Evolutionary conservation across 2,888 invertebrate genomes (phyloP).

Genomic region (Lasioglossum calceatum): DNA sequence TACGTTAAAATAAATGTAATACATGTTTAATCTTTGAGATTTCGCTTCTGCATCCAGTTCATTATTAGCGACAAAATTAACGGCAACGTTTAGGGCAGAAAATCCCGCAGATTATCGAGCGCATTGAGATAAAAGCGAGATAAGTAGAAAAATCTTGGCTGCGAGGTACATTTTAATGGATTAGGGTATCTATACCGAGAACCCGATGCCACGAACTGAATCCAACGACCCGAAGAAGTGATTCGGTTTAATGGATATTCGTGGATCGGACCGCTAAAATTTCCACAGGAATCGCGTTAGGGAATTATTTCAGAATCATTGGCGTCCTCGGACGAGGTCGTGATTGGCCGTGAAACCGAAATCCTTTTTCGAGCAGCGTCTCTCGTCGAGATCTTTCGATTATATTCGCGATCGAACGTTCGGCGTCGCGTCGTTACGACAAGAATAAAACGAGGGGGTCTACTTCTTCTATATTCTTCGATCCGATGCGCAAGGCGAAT

Average conservation of each 20-base stretch:
- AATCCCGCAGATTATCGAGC: not conserved
- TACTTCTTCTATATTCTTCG: slow-evolving; percentile 49
- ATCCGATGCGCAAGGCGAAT: slow-evolving; percentile 52
- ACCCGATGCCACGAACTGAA: not conserved
- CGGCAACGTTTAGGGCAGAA: not conserved
- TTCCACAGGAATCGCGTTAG: not conserved
- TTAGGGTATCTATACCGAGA: not conserved
- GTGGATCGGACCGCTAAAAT: not conserved
- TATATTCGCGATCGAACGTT: slow-evolving; percentile 23
- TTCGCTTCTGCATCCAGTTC: not conserved
- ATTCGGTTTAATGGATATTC: not conserved
- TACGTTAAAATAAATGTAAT: too few relatives aligned
- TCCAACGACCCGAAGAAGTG: not conserved
- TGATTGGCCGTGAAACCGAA: slow-evolving; percentile 13
- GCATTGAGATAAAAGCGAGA: not conserved
- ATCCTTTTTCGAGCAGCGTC: slow-evolving; percentile 12
- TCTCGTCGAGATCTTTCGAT: slow-evolving; percentile 46
- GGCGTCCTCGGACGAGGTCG: not conserved
- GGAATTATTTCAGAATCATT: slow-evolving; percentile 21
- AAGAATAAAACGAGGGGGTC: slow-evolving; percentile 51
- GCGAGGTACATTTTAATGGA: not conserved
- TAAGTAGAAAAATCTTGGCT: not conserved
- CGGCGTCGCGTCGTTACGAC: slow-evolving; percentile 39
- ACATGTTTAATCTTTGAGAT: too few relatives aligned
- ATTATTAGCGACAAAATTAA: not conserved